Percentiles rank a stretch among this genome's conserved stretches.
Evolutionary conservation across 2,888 invertebrate species (phyloP).

Genomic region (Drosophila fungiperda): DNA sequence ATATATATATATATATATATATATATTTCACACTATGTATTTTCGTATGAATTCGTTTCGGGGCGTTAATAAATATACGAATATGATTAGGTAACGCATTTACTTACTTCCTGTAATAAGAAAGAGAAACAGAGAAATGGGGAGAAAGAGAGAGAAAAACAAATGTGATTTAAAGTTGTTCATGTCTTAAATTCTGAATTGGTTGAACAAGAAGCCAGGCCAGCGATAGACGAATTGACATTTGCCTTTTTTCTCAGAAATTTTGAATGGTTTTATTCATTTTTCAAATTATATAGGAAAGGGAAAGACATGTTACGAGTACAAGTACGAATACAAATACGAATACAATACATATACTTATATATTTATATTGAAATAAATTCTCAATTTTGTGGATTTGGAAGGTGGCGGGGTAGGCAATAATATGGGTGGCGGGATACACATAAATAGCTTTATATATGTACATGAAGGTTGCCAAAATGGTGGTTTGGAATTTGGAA

Average conservation of each 20-base stretch:
- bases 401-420: constrained; percentile 9
- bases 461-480: constrained; percentile 42
- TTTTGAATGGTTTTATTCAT: constrained; percentile 55
- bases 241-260: constrained; percentile 52
- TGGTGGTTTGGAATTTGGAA: constrained; percentile 37
- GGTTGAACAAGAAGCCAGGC: constrained; percentile 77
- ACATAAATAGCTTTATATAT: constrained; percentile 46
- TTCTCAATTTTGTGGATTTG: constrained; percentile 7
- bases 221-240: constrained; percentile 73
- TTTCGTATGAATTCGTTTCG: constrained; percentile 23
- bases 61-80: constrained; percentile 21
- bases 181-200: constrained; percentile 57
- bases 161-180: constrained; percentile 66
- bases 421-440: constrained; percentile 21
- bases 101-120: constrained; percentile 85
- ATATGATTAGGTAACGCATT: constrained; percentile 46
- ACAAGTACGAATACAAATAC: constrained; percentile 42
- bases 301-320: constrained; percentile 54
- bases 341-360: constrained; percentile 47
- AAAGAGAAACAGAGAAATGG: constrained; percentile 77
- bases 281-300: constrained; percentile 44
- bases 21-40: constrained; percentile 16
- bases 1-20: neutral
- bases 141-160: constrained; percentile 61
- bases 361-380: constrained; percentile 26